phyloP scores from a whole-genome alignment of 2,888 invertebrate genomes.

The Orthosia gracilis region DNA sequence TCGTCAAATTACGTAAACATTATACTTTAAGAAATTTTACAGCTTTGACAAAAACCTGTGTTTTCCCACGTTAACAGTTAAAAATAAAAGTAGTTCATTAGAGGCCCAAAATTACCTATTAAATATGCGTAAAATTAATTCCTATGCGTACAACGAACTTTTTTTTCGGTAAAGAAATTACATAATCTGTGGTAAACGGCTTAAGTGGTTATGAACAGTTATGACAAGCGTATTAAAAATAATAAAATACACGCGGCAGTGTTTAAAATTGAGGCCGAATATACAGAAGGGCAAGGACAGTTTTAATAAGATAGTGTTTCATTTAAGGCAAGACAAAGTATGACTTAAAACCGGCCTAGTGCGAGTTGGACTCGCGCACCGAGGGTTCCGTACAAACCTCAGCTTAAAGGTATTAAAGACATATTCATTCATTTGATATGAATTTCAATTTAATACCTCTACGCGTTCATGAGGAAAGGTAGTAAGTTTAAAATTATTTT shows the following conservation, averaged over 20 bases:
- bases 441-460: no score
- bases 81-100: constrained; percentile 21
- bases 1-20: background rate
- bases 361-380: no score
- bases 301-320: background rate
- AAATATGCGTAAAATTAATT: constrained; percentile 30
- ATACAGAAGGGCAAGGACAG: background rate
- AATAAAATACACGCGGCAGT: constrained; percentile 17
- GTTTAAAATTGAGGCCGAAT: constrained; percentile 27
- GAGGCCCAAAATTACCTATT: constrained; percentile 3
- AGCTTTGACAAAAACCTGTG: constrained; percentile 9
- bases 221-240: constrained; percentile 30
- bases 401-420: no score
- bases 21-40: background rate
- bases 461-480: no score
- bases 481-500: no score
- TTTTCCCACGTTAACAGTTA: constrained; percentile 29
- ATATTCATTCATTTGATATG: no score
- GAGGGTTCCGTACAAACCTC: no score
- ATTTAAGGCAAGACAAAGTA: background rate
- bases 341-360: no score
- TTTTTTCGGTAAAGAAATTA: constrained; percentile 14
- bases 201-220: constrained; percentile 11
- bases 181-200: constrained; percentile 39
- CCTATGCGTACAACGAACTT: background rate